Evolutionary conservation across 1,140 invertebrate species (phyloP), one percentile per base, ranked within the genome.

Genomic region (Aphaenogaster floridana): DNA sequence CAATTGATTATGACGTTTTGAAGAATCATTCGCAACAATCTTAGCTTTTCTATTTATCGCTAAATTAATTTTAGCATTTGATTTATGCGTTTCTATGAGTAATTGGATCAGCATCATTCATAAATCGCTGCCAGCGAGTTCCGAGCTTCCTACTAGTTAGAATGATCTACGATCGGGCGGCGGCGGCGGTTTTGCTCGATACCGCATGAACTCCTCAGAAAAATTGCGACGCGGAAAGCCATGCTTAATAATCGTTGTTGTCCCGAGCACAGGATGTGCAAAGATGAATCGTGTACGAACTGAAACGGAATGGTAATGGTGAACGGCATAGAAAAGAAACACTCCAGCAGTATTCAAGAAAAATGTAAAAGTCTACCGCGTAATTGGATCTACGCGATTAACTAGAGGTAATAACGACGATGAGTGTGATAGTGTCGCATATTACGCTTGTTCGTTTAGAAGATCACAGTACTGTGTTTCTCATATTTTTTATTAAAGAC

Each of bases 351-450:
- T 15, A 48, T 52, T 34, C 54, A 11, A 45, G 63, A 84, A 86
- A 69, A 88, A 72, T 88, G 76, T 54, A 76, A 87, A 74, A 78
- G 63, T 45, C 59, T 4, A 39, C 59, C 72, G 64, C 52, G 86
- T 91, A 91, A 91, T 91, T 91, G 89, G 89, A 88, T 69, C 80
- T 9, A 21, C 63, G 63, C 85, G 90, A 91, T 91, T 91, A 91
- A 91, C 69, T 52, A 50, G 77, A 61, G 72, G 64, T 89, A 89
- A 90, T 89, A 54, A 90, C 61, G 78, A 61, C 81, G 76, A 90
- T 87, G 84, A 90, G 81, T 66, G 83, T 61, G 59, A 90, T 85
- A 86, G 45, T 61, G 76, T 88, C 77, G 80, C 45, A 54, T 63
- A 86, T 88, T 90, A 77, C 74, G 48, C 45, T 52, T 8, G 59